Base-by-base conservation (phyloP, 1,140 invertebrate species). In the Cylas formicarius region DNA sequence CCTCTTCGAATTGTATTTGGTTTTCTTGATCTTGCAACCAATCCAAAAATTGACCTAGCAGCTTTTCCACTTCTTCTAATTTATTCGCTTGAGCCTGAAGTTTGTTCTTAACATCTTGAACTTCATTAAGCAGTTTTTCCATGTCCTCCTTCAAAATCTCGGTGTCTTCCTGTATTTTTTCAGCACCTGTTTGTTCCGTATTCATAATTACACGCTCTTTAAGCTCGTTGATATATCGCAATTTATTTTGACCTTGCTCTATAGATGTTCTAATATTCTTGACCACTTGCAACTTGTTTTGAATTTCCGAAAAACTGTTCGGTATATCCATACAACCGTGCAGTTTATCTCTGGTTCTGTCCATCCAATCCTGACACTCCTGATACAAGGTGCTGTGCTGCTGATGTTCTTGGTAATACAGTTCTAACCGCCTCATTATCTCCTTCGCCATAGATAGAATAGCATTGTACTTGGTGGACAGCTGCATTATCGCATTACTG, bases 381-480 rank as follows among this genome's bases (percentile, higher is more conserved):
- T 89, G 84, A 52, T 88, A 89, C 1, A 93, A 67, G 4, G 87
- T 81, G 60, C 86, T 87, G 53, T 89, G 86, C 66, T 90, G 87
- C 66, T 90, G 87, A 59, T 91, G 86, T 70, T 90, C 86, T 67
- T 92, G 88, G 67, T 90, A 93, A 62, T 92, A 86, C 26, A 92
- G 70, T 67, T 94, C 90, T 17, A 94, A 69, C 21, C 86, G 73
- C 55, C 89, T 74, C 86, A 94, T 91, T 9, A 92, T 82, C 71
- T 93, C 92, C 70, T 96, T 97, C 8, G 90, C 86, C 11, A 91
- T 61, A 0, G 89, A 90, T 14, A 94, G 65, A n/a, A 96, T 68
- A 0, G 88, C 82, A 63, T 94, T 94, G 56, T 96, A 96, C 64
- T 93, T 93, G 1, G 90, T 93, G 0, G 91, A 90, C 10, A 97